phyloP scores from a whole-genome alignment of 2,113 vertebrate genomes.

The Todiramphus chloris region DNA sequence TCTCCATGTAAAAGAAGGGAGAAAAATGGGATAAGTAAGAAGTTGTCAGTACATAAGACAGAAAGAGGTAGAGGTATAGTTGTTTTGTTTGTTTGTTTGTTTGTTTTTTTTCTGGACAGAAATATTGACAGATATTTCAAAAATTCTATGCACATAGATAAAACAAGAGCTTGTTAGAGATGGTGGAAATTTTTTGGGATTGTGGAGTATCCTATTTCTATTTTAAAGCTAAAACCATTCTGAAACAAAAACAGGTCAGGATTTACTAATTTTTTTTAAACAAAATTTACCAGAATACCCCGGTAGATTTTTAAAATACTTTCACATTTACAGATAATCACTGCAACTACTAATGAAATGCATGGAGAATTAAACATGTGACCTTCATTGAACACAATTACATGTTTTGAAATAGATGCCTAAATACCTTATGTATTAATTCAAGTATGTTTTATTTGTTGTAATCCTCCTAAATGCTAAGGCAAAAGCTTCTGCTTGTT shows the following conservation, averaged over 20 bases:
- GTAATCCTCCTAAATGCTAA: conserved; percentile 21
- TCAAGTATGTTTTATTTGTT: conserved; percentile 33
- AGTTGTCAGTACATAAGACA: not conserved
- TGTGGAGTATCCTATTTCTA: not conserved
- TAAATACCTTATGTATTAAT: conserved; percentile 46
- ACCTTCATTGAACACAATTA: not conserved
- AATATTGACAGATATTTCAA: not conserved
- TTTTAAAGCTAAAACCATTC: not conserved
- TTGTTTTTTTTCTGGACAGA: not conserved
- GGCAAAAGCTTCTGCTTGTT: conserved; percentile 22
- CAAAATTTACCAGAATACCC: not conserved
- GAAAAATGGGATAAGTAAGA: not conserved
- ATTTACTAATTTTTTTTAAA: not conserved
- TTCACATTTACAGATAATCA: not conserved
- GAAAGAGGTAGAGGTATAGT: not conserved
- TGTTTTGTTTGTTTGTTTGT: not conserved
- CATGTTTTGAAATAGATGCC: not conserved
- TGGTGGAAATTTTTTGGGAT: not conserved
- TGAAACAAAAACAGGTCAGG: not conserved
- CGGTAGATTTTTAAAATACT: not conserved
- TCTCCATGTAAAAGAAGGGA: not conserved
- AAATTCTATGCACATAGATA: not conserved
- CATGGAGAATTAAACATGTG: conserved; percentile 5
- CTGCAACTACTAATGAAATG: not conserved
- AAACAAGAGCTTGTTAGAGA: not conserved